phyloP scores from a whole-genome alignment of 1,140 invertebrate species.

The Wasmannia auropunctata region DNA sequence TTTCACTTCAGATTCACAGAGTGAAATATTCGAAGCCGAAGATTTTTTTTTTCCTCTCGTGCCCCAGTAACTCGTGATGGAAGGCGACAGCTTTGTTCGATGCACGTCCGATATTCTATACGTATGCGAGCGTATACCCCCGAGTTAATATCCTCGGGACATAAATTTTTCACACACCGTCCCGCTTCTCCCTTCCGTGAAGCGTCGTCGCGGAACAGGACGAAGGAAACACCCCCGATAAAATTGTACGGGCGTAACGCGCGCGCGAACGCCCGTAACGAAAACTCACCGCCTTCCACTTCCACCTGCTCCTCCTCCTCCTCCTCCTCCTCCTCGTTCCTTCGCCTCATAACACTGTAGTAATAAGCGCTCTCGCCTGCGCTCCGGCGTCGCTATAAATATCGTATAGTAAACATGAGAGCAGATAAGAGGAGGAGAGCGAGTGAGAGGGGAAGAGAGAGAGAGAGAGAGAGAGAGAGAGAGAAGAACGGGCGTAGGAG shows the following conservation, averaged over 20 bases:
- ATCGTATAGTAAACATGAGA: constrained; percentile 75
- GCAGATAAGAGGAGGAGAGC: constrained; percentile 68
- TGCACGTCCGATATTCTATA: constrained; percentile 28
- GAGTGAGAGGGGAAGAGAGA: not conserved
- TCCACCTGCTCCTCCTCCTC: no score
- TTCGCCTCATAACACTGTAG: constrained; percentile 60
- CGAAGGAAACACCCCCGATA: constrained; percentile 39
- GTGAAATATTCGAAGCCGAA: not conserved
- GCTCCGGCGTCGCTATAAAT: constrained; percentile 74
- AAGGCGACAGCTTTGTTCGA: constrained; percentile 36
- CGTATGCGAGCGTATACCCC: constrained; percentile 27
- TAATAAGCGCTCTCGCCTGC: constrained; percentile 70
- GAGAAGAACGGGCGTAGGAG: no score
- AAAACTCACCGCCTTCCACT: constrained; percentile 48
- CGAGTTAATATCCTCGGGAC: constrained; percentile 50
- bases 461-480: not conserved
- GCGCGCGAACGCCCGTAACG: constrained; percentile 32
- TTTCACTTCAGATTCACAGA: not conserved
- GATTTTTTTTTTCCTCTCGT: not conserved
- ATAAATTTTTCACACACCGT: constrained; percentile 51
- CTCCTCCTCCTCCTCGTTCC: constrained; percentile 45
- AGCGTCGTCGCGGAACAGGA: constrained; percentile 26
- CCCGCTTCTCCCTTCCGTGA: not conserved
- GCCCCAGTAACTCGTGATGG: constrained; percentile 1
- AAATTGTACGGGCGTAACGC: constrained; percentile 36